Conservation (phyloP, 2,113 vertebrate genomes). For the Mustelus asterias region DNA sequence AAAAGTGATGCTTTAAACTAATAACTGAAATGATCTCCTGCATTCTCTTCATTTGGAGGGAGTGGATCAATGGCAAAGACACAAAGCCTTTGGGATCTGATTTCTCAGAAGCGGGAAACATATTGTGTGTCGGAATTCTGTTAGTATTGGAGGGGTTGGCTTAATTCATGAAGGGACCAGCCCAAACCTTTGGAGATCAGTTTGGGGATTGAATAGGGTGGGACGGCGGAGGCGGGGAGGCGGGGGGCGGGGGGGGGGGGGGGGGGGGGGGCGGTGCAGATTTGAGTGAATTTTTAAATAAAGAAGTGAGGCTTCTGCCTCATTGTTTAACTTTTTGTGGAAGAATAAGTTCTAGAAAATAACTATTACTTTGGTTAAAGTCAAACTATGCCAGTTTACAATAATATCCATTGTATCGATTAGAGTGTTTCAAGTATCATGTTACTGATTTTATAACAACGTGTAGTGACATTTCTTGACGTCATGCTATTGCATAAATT, state of each 20-base stretch:
- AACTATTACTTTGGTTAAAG: not conserved
- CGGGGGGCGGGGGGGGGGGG: no score
- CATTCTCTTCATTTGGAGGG: slow-evolving; percentile 7
- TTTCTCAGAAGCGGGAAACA: not conserved
- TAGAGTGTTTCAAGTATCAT: not conserved
- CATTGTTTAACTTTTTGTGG: not conserved
- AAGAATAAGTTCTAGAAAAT: not conserved
- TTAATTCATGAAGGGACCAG: not conserved
- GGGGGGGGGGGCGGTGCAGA: no score
- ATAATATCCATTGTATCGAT: not conserved
- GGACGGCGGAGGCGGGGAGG: no score
- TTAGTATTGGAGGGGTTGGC: not conserved
- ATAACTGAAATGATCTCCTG: not conserved
- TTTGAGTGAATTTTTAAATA: not conserved
- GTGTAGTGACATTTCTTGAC: not conserved
- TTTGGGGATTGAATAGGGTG: not conserved
- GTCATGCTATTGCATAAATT: not conserved
- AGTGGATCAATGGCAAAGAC: not conserved
- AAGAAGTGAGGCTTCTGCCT: not conserved
- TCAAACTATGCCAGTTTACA: not conserved
- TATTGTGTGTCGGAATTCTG: not conserved
- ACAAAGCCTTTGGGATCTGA: not conserved
- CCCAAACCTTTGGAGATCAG: not conserved
- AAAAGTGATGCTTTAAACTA: not conserved
- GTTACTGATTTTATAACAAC: not conserved